Evolutionary conservation across 2,797 vertebrate species (phyloP).

Genomic region (Amblyraja radiata): DNA sequence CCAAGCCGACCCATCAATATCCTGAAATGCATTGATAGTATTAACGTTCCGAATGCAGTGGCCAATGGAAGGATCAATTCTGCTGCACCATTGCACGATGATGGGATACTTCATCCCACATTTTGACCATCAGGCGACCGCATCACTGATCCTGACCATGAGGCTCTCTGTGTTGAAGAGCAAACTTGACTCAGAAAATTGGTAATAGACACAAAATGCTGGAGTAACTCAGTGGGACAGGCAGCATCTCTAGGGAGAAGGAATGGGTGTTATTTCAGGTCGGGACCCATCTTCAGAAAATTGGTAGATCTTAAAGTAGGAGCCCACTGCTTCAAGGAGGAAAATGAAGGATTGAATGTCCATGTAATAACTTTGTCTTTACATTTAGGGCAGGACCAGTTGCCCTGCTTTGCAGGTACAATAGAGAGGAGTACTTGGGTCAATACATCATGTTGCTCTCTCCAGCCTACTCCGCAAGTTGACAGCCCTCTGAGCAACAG

Average conservation of each 20-base stretch:
- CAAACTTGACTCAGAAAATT: background rate
- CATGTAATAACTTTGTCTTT: background rate
- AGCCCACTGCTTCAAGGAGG: background rate
- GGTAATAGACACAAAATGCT: too few relatives aligned
- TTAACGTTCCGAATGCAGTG: background rate
- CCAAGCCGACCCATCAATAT: too few relatives aligned
- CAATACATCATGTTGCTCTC: background rate
- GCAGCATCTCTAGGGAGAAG: too few relatives aligned
- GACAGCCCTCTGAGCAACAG: too few relatives aligned
- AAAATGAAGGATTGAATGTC: too few relatives aligned
- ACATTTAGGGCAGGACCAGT: background rate
- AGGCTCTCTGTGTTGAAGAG: background rate
- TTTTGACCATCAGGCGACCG: background rate
- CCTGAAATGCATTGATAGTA: background rate
- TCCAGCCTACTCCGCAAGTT: too few relatives aligned
- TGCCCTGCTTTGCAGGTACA: too few relatives aligned
- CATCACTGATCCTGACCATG: background rate
- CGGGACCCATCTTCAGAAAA: background rate
- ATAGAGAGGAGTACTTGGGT: background rate
- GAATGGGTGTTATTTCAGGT: too few relatives aligned
- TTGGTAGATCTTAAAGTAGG: background rate
- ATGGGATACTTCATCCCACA: background rate
- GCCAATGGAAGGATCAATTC: background rate
- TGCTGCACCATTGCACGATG: background rate
- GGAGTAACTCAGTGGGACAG: too few relatives aligned